phyloP scores from a whole-genome alignment of 1,140 invertebrate species.

The Euwallacea similis region DNA sequence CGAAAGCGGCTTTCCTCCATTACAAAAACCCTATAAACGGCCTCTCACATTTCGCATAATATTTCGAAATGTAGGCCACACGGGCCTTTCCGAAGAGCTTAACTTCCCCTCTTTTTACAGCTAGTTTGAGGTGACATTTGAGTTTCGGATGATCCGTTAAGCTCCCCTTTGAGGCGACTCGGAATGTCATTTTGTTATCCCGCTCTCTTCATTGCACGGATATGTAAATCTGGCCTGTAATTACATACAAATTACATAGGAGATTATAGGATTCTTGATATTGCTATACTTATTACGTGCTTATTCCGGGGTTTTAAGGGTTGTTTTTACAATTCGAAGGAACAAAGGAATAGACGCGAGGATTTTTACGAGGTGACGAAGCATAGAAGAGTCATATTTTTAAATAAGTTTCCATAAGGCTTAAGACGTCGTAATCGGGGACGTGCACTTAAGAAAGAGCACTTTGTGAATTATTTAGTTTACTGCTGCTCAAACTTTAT shows the following conservation, averaged over 20 bases:
- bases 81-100: slow-evolving; percentile 26
- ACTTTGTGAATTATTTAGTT: slow-evolving; percentile 17
- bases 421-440: not conserved
- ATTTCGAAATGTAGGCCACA: slow-evolving; percentile 31
- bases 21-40: not conserved
- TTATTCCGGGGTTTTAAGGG: not conserved
- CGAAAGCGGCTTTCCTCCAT: too few relatives aligned
- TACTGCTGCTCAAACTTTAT: slow-evolving; percentile 12
- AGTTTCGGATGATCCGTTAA: slow-evolving; percentile 41
- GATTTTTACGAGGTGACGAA: not conserved
- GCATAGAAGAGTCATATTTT: not conserved
- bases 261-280: slow-evolving; percentile 19
- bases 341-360: slow-evolving; percentile 6
- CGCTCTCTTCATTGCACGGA: slow-evolving; percentile 24
- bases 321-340: too few relatives aligned
- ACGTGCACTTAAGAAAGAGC: slow-evolving; percentile 10
- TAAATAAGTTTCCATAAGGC: not conserved
- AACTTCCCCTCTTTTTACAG: slow-evolving; percentile 38
- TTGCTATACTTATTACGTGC: slow-evolving; percentile 6
- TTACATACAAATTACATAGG: slow-evolving; percentile 35
- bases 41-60: slow-evolving; percentile 9
- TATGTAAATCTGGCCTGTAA: slow-evolving; percentile 36
- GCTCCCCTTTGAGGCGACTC: slow-evolving; percentile 29
- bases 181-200: slow-evolving; percentile 36
- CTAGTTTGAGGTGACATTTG: slow-evolving; percentile 41